A percentile compares a stretch with the other conserved stretches of the same genome.
phyloP scores from a whole-genome alignment of 2,888 invertebrate species.

The Phymatocera aterrima region DNA sequence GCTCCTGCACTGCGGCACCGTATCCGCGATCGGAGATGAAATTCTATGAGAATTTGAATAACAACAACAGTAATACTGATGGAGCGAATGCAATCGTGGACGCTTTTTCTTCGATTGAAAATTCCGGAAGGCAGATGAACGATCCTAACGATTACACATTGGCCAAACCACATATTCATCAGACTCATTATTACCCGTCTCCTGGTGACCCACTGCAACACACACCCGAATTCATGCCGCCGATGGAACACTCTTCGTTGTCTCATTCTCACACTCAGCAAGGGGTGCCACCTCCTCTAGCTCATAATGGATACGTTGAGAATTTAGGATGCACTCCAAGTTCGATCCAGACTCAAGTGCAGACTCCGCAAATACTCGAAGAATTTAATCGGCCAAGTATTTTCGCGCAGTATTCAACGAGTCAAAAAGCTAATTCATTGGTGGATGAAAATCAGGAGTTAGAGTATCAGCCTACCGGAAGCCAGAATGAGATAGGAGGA shows the following conservation, averaged over 20 bases:
- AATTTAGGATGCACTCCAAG: neutral
- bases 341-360: neutral
- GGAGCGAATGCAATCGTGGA: neutral
- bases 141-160: slow-evolving; percentile 6
- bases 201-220: slow-evolving; percentile 11
- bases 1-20: neutral
- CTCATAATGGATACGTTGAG: slow-evolving; percentile 20
- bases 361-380: neutral
- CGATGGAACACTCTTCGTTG: neutral
- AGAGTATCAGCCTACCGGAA: neutral
- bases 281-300: neutral
- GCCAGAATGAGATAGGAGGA: neutral
- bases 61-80: slow-evolving; percentile 7
- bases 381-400: neutral
- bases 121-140: neutral
- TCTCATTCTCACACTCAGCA: neutral
- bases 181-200: neutral
- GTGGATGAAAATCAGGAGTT: neutral
- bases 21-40: slow-evolving; percentile 2
- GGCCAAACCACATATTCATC: neutral
- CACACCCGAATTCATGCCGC: neutral
- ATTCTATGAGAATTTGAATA: slow-evolving; percentile 26
- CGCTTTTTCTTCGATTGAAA: neutral
- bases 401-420: neutral
- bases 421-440: neutral